Conservation (phyloP, 2,888 invertebrate genomes). For the Aphelenchoides bicaudatus region DNA sequence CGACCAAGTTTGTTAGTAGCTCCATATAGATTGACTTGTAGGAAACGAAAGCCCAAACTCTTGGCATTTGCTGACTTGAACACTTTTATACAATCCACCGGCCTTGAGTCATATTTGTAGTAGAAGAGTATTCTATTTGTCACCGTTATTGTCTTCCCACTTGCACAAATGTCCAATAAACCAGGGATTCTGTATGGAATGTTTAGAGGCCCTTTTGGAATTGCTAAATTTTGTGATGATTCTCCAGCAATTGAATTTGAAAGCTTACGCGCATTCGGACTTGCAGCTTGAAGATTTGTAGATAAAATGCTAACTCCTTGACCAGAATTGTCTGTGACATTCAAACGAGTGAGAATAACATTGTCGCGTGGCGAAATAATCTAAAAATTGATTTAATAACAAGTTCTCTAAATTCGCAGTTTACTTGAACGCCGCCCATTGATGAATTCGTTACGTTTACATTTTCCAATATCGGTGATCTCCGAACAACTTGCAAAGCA, state of each 20-base stretch:
- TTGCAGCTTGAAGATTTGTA: conserved; percentile 69
- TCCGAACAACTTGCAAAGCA: conserved; percentile 82
- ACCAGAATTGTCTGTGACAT: conserved; percentile 72
- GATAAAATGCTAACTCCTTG: conserved; percentile 84
- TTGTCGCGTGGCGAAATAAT: conserved; percentile 47
- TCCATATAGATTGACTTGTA: conserved; percentile 62
- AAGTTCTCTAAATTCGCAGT: background rate
- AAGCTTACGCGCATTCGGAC: conserved; percentile 6
- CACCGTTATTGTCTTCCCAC: conserved; percentile 82
- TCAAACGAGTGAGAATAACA: conserved; percentile 46
- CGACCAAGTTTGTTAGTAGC: conserved; percentile 48
- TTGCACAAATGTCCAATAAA: conserved; percentile 90
- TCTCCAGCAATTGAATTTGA: background rate
- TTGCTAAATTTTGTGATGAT: conserved; percentile 13
- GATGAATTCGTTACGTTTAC: conserved; percentile 74
- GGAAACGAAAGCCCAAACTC: conserved; percentile 66
- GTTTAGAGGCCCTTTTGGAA: conserved; percentile 39
- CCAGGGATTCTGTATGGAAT: conserved; percentile 74
- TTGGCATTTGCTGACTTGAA: conserved; percentile 77
- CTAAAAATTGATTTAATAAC: conserved; percentile 24
- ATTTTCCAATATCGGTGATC: conserved; percentile 76
- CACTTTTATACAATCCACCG: conserved; percentile 94
- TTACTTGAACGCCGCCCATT: conserved; percentile 79
- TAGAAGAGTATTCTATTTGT: conserved; percentile 75
- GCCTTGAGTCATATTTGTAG: conserved; percentile 92